phyloP scores from a whole-genome alignment of 2,797 vertebrate species.

The Danio aesculapii region DNA sequence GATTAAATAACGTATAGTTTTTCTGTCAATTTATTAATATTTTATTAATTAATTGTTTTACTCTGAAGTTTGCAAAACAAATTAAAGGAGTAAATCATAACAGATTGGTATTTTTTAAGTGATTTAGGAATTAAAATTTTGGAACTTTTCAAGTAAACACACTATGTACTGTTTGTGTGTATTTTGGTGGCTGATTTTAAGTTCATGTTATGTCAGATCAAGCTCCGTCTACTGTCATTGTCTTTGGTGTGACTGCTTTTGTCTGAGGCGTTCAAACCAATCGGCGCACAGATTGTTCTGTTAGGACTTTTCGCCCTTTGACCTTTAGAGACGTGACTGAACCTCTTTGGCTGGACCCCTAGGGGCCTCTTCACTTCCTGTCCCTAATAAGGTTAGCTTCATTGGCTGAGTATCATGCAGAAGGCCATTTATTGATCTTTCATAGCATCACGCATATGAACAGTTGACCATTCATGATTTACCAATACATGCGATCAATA shows the following conservation, averaged over 20 bases:
- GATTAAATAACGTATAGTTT: neutral
- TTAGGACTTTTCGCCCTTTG: conserved; percentile 69
- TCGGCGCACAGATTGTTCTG: conserved; percentile 63
- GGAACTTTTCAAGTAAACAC: neutral
- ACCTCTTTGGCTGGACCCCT: conserved; percentile 51
- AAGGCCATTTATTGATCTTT: conserved; percentile 54
- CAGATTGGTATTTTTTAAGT: neutral
- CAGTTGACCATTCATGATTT: conserved; percentile 26
- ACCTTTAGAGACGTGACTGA: conserved; percentile 56
- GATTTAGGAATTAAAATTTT: neutral
- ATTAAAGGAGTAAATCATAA: neutral
- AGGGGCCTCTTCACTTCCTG: conserved; percentile 41
- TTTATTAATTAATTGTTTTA: too few relatives aligned
- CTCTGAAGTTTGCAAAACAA: neutral
- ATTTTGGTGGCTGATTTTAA: conserved; percentile 52
- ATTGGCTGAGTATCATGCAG: conserved; percentile 33
- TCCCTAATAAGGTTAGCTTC: conserved; percentile 53
- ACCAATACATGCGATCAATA: conserved; percentile 3
- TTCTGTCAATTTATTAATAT: too few relatives aligned
- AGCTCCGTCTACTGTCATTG: conserved; percentile 17
- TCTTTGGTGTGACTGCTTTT: conserved; percentile 48
- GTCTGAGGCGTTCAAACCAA: conserved; percentile 43
- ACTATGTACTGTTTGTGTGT: conserved; percentile 34
- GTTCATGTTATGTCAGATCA: neutral
- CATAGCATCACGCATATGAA: conserved; percentile 1